These are phyloP conservation scores for Spinus olivaceus DNA, from an alignment of 2,797 vertebrate species.

Conservation along the genomic window DNA sequence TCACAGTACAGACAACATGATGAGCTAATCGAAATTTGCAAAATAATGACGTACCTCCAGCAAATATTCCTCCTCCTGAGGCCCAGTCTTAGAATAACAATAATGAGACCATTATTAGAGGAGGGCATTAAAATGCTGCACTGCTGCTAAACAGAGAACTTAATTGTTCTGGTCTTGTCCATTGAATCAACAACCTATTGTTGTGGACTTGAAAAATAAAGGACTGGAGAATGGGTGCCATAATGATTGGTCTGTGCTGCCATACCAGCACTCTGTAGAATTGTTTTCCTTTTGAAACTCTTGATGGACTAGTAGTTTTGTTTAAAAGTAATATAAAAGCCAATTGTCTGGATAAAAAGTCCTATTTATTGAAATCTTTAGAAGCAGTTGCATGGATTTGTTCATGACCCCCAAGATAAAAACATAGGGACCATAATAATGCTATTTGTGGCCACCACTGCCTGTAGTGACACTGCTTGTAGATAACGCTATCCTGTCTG, in stretches of 20 bases:
- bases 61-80: conserved; percentile 90
- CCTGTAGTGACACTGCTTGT: conserved; percentile 54
- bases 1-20: conserved; percentile 91
- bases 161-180: conserved; percentile 96
- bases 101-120: conserved; percentile 98
- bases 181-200: conserved; percentile 99
- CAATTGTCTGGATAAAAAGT: conserved; percentile 87
- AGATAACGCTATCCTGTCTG: conserved; percentile 69
- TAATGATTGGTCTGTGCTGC: conserved; percentile 94
- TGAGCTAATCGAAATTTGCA: conserved; percentile 97
- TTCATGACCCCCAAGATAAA: conserved; percentile 79
- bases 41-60: conserved; percentile 94
- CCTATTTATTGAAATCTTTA: conserved; percentile 82
- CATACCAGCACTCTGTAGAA: conserved; percentile 87
- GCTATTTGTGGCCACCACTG: conserved; percentile 69
- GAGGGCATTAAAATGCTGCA: conserved; percentile 92
- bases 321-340: conserved; percentile 90
- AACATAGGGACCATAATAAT: conserved; percentile 76
- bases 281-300: conserved; percentile 88
- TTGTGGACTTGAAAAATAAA: conserved; percentile 94
- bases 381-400: conserved; percentile 79
- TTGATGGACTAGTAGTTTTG: conserved; percentile 92
- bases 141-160: conserved; percentile 94
- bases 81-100: conserved; percentile 95
- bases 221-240: conserved; percentile 88